Evolutionary conservation across 2,888 invertebrate genomes (phyloP), one percentile per base, ranked within the genome.

Genomic region (Pharmacophagus antenor): DNA sequence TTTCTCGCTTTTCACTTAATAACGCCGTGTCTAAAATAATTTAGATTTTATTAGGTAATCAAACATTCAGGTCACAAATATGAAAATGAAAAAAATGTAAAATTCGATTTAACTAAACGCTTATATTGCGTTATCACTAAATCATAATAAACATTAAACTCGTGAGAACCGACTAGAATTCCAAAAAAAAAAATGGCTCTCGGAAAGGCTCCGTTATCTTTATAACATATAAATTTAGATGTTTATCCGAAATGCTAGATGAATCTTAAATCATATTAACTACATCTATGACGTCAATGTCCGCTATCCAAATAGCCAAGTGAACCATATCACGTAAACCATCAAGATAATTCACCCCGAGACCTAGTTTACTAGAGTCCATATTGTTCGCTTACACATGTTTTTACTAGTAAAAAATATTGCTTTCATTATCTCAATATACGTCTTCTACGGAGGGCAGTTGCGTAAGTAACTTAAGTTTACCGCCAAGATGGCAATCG

Each of bases 391-490:
- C 79, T 82, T 85, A 85, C 84, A 84, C 82, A 83, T 76, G 75
- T 76, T 77, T 72, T 73, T 65, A 60, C 60, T 70, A 65, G 72
- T 64, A 78, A 77, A 86, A 86, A 47, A 85, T 76, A 75, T 77
- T 77, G 76, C 80, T 84, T 84, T 84, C 82, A 77, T 84, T 86
- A 81, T 84, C 81, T 85, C 69, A 64, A 67, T 73, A 82, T 75
- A 80, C 83, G 85, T 85, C 84, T 85, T 82, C 82, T 65, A 70
- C 71, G 62, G 60, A 56, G 46, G 60, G 56, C 56, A 47, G 65
- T 89, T 88, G 84, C 87, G 83, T 80, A 87, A 88, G 71, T 64
- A 66, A 76, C 76, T 77, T 84, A 84, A 84, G 83, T 86, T 85
- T 82, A 85, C 79, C 69, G 68, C 70, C 63, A 65, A 63, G 86